Evolutionary conservation across 2,113 vertebrate species (phyloP), one percentile per base, ranked within the genome.

Genomic region (Bubalus kerabau): DNA sequence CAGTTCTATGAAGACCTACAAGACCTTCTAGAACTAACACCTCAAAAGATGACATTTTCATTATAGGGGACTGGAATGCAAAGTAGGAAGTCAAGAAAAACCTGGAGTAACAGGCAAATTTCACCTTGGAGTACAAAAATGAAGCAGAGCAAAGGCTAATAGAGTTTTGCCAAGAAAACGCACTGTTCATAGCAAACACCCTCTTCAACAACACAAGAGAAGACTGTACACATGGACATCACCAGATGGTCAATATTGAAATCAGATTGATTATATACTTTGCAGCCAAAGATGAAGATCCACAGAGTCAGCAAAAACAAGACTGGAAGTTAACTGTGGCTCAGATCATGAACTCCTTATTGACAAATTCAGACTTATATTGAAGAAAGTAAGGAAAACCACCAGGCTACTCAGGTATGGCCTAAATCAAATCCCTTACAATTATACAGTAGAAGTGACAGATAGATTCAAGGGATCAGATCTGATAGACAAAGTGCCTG

Each of bases 221-320:
- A 67, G 4, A 21, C 64, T 67, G 32, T n/a, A n/a, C 64, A 36
- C 2, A 0, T 36, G 32, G 32, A 36, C 8, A 19, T 67, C 16
- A 19, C 64, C 32, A 67, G 32, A 67, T 67, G 16, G 32, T 67
- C 64, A 67, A 67, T 67, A 32, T 67, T 36, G 32, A 67, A n/a
- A n/a, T 67, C 16, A 67, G 17, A 19, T 36, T 10, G 64, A 36
- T 67, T 19, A n/a, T 36, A 67, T 67, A n/a, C 64, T 36, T 36
- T 67, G 32, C 32, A 36, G 4, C 64, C 0, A 2, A 67, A 67
- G 64, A n/a, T 67, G 64, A 67, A n/a, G 32, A 8, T 36, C 32
- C 64, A 67, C 36, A 36, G 7, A 19, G 32, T 10, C 4, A 67
- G 32, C 32, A 67, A 67, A 67, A 67, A n/a, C 32, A 67, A 67